Conservation (phyloP, 2,888 invertebrate genomes). For the Lasioglossum zephyrum region DNA sequence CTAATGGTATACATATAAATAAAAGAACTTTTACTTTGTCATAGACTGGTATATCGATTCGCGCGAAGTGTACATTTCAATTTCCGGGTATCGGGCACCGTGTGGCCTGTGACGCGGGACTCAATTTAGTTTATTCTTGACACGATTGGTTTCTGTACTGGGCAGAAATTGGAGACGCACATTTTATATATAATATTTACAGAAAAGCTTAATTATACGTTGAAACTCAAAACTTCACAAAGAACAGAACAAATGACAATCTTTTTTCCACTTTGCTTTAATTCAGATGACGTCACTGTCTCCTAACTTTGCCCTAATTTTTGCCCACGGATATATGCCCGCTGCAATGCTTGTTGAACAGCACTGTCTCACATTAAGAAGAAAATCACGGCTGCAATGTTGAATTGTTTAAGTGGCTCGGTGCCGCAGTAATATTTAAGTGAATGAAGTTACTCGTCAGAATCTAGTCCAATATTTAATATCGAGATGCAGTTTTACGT, state of each 20-base stretch:
- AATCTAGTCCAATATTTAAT: neutral
- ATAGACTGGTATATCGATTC: neutral
- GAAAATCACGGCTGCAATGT: no score
- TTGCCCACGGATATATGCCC: no score
- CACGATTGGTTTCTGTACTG: neutral
- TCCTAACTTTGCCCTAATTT: no score
- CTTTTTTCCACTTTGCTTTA: no score
- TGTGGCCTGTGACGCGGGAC: neutral
- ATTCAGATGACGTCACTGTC: no score
- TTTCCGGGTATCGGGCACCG: neutral
- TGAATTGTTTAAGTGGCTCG: no score
- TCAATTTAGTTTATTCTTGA: conserved; percentile 2
- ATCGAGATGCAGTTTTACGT: neutral
- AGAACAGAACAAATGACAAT: no score
- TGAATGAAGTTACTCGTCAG: neutral
- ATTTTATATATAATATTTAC: neutral
- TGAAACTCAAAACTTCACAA: no score
- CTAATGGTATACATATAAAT: neutral
- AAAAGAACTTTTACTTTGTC: neutral
- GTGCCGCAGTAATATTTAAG: neutral
- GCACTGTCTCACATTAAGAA: no score
- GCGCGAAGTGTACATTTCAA: neutral
- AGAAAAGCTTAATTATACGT: neutral
- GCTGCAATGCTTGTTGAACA: no score
- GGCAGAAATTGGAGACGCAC: neutral